Evolutionary conservation across 2,113 vertebrate genomes (phyloP), one percentile per base, ranked within the genome.

Genomic region (Natator depressus): DNA sequence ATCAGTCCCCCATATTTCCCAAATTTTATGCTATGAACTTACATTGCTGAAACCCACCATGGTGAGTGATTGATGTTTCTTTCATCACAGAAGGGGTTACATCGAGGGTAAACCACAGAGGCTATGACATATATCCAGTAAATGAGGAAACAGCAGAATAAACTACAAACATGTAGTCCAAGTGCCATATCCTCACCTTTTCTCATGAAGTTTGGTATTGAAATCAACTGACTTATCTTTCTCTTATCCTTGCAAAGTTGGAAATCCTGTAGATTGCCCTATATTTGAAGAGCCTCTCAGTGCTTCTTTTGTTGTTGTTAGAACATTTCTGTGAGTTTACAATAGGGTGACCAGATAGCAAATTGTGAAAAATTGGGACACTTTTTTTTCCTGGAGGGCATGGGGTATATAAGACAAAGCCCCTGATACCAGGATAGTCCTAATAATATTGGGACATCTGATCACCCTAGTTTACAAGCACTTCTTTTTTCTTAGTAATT

Each of bases 91-190:
- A 87, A 91, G 89, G 82, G 87, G 82, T 91, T 89, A 59, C 87
- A 31, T 1, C 80, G 84, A 93, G 95, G 89, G 89, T 90, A 97
- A 90, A 88, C 95, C 91, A 92, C 90, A 96, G 20, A 25, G 95
- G 82, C 90, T 95, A 57, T 91, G 93, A 95, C 93, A 92, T 93
- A 94, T 91, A 81, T 59, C 51, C 82, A 50, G 65, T 75, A 94
- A 95, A 87, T 72, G 46, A 89, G 94, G 95, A 96, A 96, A 89
- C 0, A 49, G 95, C 89, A 92, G 94, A 91, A 88, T 75, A 96
- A 96, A 91, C 95, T 86, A 87, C 94, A 96, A 96, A 96, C 90
- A 89, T 93, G 87, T 94, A 90, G 90, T 91, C 90, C 95, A 54
- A 96, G 84, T 88, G 84, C 54, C 62, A 55, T 90, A 87, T 88